These are phyloP conservation scores for Parus major DNA, from an alignment of 2,113 vertebrate species.

Conservation along the genomic window DNA sequence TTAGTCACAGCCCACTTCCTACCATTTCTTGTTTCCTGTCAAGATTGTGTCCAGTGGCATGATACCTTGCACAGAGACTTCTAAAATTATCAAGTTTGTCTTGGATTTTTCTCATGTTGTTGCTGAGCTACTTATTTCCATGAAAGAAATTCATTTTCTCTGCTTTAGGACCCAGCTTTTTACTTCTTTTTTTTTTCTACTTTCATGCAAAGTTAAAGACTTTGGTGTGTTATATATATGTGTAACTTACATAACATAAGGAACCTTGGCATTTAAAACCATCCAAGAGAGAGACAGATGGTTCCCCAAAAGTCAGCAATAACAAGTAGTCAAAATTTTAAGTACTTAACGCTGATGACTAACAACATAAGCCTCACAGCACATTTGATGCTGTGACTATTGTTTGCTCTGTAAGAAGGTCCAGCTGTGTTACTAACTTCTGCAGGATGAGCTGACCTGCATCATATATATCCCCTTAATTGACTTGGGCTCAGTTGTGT, in stretches of 20 bases:
- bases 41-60: fast-evolving
- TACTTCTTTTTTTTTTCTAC: background rate
- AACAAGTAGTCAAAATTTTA: background rate
- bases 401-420: background rate
- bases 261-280: background rate
- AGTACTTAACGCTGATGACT: background rate
- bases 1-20: background rate
- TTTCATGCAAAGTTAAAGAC: background rate
- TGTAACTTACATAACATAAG: background rate
- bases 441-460: background rate
- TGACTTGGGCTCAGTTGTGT: background rate
- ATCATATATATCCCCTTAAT: background rate
- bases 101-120: background rate
- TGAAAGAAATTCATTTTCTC: background rate
- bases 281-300: background rate
- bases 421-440: background rate
- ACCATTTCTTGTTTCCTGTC: background rate
- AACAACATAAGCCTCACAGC: background rate
- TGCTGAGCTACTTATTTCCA: background rate
- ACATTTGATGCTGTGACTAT: background rate
- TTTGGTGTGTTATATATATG: background rate
- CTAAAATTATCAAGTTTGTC: background rate
- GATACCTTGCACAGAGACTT: background rate
- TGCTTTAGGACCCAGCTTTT: background rate
- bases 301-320: background rate